These are phyloP conservation scores for Nasua narica DNA, from an alignment of 2,797 vertebrate species.

Conservation along the genomic window DNA sequence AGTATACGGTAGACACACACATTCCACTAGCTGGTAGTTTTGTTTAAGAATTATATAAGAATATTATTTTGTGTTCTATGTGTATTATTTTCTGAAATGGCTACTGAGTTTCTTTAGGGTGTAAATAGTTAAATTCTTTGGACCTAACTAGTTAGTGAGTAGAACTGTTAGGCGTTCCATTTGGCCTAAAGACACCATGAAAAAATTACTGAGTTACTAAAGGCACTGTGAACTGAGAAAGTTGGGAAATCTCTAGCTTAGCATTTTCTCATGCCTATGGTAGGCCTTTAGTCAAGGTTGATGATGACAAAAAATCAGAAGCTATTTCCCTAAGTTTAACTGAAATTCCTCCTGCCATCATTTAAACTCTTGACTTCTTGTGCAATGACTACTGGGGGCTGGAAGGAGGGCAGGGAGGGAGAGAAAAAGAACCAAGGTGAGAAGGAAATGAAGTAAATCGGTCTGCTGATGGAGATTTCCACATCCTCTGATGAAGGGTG, in stretches of 20 bases:
- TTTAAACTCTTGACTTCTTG: background rate
- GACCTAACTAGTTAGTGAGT: background rate
- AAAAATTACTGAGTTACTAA: background rate
- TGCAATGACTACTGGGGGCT: background rate
- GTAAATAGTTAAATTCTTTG: background rate
- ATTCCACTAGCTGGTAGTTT: background rate
- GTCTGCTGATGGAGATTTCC: background rate
- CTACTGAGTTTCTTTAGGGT: background rate
- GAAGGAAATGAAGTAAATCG: background rate
- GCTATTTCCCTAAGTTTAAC: background rate
- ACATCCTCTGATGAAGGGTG: background rate
- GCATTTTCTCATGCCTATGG: background rate
- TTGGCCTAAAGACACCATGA: background rate
- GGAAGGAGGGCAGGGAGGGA: background rate
- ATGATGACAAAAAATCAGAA: background rate
- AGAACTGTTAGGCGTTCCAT: background rate
- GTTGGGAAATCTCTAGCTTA: background rate
- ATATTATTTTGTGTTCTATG: background rate
- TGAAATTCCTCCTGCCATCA: background rate
- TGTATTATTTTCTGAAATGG: background rate
- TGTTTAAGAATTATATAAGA: constrained; percentile 19
- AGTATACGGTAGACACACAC: background rate
- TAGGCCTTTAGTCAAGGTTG: background rate
- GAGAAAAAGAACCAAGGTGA: background rate
- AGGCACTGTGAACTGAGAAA: background rate